Evolutionary conservation across 2,113 vertebrate species (phyloP).

Genomic region (Felis catus): F.catus_Fca126_mat1.0 CM031418.1:64717501-64718000

Average conservation of each 20-base stretch:
- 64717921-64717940: too few relatives aligned
- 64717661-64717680: background rate
- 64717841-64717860: too few relatives aligned
- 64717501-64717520: background rate
- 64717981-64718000: too few relatives aligned
- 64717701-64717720: background rate
- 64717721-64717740: background rate
- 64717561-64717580: background rate
- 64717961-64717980: too few relatives aligned
- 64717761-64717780: background rate
- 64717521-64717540: background rate
- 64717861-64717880: too few relatives aligned
- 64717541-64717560: background rate
- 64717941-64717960: too few relatives aligned
- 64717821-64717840: too few relatives aligned
- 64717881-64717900: too few relatives aligned
- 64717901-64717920: too few relatives aligned
- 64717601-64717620: background rate
- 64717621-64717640: background rate
- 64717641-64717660: background rate
- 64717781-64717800: background rate
- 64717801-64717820: background rate
- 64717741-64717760: background rate
- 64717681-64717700: background rate
- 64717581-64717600: background rate